These are phyloP conservation scores for Tapirus indicus DNA, from an alignment of 2,797 vertebrate genomes.

Conservation along the genomic window DNA sequence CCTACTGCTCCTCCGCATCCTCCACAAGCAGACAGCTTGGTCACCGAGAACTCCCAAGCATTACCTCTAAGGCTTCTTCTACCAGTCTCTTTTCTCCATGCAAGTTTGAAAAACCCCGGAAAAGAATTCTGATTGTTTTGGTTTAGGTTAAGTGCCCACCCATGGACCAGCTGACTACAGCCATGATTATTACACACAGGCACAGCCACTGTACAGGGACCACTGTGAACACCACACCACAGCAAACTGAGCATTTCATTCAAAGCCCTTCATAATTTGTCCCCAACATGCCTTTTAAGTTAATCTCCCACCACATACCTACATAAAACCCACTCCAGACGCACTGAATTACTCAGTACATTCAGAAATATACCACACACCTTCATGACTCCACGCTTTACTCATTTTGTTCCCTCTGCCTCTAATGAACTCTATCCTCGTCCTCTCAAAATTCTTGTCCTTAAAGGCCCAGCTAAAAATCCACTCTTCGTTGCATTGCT, in stretches of 20 bases:
- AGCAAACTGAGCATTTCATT: neutral
- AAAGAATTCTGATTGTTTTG: conserved; percentile 42
- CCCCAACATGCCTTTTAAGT: conserved; percentile 37
- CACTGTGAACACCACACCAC: neutral
- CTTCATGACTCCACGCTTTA: neutral
- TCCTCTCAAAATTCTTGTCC: conserved; percentile 41
- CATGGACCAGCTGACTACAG: neutral
- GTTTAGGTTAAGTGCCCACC: neutral
- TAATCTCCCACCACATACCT: conserved; percentile 1
- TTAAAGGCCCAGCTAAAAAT: conserved; percentile 46
- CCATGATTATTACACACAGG: neutral
- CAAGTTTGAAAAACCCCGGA: conserved; percentile 8
- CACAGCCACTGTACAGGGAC: neutral
- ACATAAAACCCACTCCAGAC: conserved; percentile 23
- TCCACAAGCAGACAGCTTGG: neutral
- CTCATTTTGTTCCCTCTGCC: conserved; percentile 8
- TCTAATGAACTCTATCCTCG: neutral
- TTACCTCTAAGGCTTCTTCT: neutral
- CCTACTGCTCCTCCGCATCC: neutral
- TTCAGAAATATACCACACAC: conserved; percentile 17
- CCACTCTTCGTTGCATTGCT: neutral
- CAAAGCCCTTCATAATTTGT: conserved; percentile 19
- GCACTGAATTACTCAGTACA: neutral
- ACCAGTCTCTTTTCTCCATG: neutral
- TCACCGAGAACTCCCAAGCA: conserved; percentile 35